Base-by-base conservation (phyloP, 2,797 vertebrate genomes). In the Odontamblyopus lacepedii region DNA sequence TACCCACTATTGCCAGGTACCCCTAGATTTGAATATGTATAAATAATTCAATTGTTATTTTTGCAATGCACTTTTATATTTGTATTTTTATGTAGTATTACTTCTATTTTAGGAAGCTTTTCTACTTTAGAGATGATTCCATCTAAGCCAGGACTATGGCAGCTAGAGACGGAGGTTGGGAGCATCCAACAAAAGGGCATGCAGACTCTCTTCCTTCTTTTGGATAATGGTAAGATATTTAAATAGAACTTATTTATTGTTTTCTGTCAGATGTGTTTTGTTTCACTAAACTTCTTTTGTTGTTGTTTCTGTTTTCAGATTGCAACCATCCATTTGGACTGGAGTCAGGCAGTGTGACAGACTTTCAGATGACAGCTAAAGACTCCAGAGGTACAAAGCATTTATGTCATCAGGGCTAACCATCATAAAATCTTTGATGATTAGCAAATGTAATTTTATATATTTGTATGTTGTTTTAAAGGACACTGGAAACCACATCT, bases 81-180 rank as follows among this genome's bases (percentile, higher is more conserved):
- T 13, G 16, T 27, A 44, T 44, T 44, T 9, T 44, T 44, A 44
- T 27, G 35, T 35, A 7, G 35, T 67, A 23, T 35, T 6, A 18
- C 0, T 64, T 55, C 26, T 67, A n/a, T 75, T 12, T 70, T 63
- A 99, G 98, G 97, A 62, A 88, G 93, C 51, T 97, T 98, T 92
- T 94, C 93, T 65, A 97, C 96, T 75, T 84, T 99, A 80, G 95
- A 98, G 93, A 98, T 99, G 97, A 91, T 85, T 67, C 95, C 96
- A 38, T 95, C 95, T 69, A 98, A 93, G 87, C 92, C 96, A 60
- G 98, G 97, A 18, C 92, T 95, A 74, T 99, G 98, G 98, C 96
- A 96, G 81, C 87, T 99, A 75, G 94, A 97, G 85, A 96, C 96
- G 7, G 96, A 97, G 87, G 87, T 98, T 19, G 96, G 96, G 67